Percentiles rank a stretch among this genome's conserved stretches.
Conservation (phyloP, 2,888 invertebrate genomes). For the Plebejus anna region DNA sequence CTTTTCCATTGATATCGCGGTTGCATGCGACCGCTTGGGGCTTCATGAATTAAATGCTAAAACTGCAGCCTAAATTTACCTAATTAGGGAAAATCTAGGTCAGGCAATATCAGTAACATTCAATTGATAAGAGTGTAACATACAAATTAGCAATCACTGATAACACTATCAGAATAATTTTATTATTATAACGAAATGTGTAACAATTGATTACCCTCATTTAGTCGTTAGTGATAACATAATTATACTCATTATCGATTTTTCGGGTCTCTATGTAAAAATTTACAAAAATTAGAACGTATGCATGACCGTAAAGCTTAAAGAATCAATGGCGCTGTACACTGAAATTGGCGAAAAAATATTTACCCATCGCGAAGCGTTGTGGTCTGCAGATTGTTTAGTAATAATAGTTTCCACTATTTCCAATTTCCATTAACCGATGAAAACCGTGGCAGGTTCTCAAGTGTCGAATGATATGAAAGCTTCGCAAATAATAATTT, state of each 20-base stretch:
- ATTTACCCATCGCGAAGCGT: too few species aligned
- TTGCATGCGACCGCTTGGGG: too few species aligned
- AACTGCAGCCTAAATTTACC: background rate
- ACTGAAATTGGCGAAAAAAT: too few species aligned
- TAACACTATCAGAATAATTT: background rate
- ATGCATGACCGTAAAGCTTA: too few species aligned
- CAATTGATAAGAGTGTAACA: conserved; percentile 2
- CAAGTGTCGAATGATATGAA: background rate
- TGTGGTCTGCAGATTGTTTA: too few species aligned
- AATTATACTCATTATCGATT: background rate
- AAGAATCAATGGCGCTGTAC: too few species aligned
- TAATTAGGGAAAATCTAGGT: background rate
- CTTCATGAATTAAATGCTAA: too few species aligned
- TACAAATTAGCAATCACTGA: conserved; percentile 23
- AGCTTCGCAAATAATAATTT: background rate
- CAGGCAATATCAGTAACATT: conserved; percentile 7
- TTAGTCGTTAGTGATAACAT: too few species aligned
- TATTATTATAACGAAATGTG: conserved; percentile 11
- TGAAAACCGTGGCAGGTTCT: too few species aligned
- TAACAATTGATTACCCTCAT: background rate
- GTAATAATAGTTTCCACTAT: too few species aligned
- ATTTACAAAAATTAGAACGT: background rate
- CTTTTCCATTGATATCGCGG: too few species aligned
- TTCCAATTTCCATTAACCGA: too few species aligned
- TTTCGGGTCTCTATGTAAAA: background rate